phyloP scores from a whole-genome alignment of 2,113 vertebrate species.

The Triplophysa rosa region DNA sequence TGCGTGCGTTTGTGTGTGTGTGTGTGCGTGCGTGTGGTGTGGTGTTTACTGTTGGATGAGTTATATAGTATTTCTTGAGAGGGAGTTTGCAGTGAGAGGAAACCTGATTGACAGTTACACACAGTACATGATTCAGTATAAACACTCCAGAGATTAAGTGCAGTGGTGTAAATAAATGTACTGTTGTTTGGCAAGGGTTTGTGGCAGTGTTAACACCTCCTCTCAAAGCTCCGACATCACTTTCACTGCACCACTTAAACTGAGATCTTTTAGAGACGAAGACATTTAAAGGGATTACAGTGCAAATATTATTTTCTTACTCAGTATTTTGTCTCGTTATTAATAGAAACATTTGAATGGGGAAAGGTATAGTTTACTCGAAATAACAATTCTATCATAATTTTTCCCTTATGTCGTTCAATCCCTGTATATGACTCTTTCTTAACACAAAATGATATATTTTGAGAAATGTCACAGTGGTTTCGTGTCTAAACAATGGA shows the following conservation, averaged over 20 bases:
- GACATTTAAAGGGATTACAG: neutral
- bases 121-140: neutral
- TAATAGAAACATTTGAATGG: too few species aligned
- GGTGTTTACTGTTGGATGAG: neutral
- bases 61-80: conserved; percentile 6
- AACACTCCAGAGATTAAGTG: conserved; percentile 7
- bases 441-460: too few species aligned
- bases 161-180: conserved; percentile 30
- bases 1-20: neutral
- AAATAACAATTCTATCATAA: too few species aligned
- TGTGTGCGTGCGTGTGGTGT: neutral
- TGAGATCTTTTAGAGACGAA: neutral
- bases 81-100: conserved; percentile 10
- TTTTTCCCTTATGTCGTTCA: too few species aligned
- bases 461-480: too few species aligned
- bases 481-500: too few species aligned
- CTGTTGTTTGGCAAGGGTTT: conserved; percentile 20
- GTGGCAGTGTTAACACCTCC: conserved; percentile 7
- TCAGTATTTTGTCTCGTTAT: neutral
- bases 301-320: neutral
- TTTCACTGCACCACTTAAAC: neutral
- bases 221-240: neutral
- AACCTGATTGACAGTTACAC: conserved; percentile 16
- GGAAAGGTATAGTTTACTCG: too few species aligned
- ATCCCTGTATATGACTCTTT: too few species aligned